Percentiles rank a stretch among this genome's conserved stretches.
Conservation (phyloP, 2,888 invertebrate species). For the Mylabris sibirica region DNA sequence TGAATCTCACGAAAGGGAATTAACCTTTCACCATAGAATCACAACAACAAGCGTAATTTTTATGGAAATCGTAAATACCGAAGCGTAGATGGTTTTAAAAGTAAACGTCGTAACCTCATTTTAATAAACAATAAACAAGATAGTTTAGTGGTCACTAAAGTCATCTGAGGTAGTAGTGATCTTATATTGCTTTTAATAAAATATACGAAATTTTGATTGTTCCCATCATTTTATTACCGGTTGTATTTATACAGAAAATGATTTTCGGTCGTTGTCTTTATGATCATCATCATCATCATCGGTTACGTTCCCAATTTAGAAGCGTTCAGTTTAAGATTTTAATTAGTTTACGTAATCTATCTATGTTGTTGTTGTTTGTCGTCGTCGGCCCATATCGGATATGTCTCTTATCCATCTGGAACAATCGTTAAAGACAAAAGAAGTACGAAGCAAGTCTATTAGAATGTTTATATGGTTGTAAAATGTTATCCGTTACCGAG, state of each 20-base stretch:
- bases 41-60: conserved; percentile 24
- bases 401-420: conserved; percentile 39
- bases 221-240: conserved; percentile 38
- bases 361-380: conserved; percentile 16
- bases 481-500: conserved; percentile 54
- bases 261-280: background rate
- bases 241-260: conserved; percentile 7
- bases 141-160: conserved; percentile 55
- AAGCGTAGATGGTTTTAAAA: conserved; percentile 35
- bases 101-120: conserved; percentile 53
- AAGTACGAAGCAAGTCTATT: conserved; percentile 56
- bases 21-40: conserved; percentile 3
- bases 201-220: conserved; percentile 22
- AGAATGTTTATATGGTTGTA: conserved; percentile 57
- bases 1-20: conserved; percentile 1
- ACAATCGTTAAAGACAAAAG: conserved; percentile 58
- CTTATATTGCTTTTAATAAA: conserved; percentile 40
- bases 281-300: background rate
- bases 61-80: conserved; percentile 32
- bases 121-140: conserved; percentile 58
- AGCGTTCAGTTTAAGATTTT: conserved; percentile 31
- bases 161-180: conserved; percentile 44
- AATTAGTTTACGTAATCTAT: conserved; percentile 38
- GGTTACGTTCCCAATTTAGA: conserved; percentile 2
- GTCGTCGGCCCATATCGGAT: conserved; percentile 34